phyloP scores from a whole-genome alignment of 2,113 vertebrate species.

The Helogale parvula region DNA sequence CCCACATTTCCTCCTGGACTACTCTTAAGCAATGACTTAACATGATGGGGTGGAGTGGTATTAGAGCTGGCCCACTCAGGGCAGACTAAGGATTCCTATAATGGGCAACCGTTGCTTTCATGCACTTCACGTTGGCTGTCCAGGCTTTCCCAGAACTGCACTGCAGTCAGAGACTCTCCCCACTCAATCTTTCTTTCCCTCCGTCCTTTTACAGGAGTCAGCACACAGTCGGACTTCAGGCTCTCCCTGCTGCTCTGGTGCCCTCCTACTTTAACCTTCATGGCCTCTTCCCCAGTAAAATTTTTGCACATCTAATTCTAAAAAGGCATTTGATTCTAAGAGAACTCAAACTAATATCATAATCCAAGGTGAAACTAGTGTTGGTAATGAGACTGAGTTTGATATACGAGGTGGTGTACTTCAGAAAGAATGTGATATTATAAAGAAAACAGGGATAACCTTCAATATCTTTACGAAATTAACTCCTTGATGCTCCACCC shows the following conservation, averaged over 20 bases:
- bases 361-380: neutral
- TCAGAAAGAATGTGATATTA: neutral
- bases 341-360: neutral
- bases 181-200: neutral
- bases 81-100: neutral
- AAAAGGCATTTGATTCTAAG: neutral
- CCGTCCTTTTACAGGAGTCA: neutral
- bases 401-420: neutral
- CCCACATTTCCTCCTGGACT: neutral
- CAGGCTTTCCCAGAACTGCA: neutral
- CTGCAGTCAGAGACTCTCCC: neutral
- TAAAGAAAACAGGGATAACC: rapidly evolving
- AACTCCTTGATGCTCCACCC: neutral
- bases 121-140: neutral
- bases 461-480: neutral
- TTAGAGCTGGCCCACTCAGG: neutral
- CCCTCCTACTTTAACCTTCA: neutral
- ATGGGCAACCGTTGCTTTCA: rapidly evolving
- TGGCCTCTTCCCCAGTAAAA: neutral
- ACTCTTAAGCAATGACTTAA: neutral
- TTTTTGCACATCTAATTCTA: neutral
- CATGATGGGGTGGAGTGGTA: too few species aligned
- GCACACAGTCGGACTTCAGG: rapidly evolving
- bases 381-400: neutral
- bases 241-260: rapidly evolving